These are phyloP conservation scores for Agrochola macilenta DNA, from an alignment of 2,888 invertebrate genomes.

Conservation along the genomic window DNA sequence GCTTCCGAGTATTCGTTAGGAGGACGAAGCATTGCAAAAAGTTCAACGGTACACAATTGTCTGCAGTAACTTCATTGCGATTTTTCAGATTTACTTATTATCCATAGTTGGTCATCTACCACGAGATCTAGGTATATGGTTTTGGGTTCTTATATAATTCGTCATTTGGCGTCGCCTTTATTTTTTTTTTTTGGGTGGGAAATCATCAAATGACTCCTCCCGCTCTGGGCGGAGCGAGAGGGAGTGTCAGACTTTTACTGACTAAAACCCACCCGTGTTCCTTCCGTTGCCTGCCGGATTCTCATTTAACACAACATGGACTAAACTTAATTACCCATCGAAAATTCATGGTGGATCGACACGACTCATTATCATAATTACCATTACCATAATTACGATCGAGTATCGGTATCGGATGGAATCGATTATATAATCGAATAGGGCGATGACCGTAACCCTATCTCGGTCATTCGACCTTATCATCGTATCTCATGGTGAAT, in stretches of 20 bases:
- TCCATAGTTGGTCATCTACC: neutral
- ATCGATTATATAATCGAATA: conserved; percentile 52
- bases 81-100: neutral
- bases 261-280: too few relatives aligned
- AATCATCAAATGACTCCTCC: too few relatives aligned
- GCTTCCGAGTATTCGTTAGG: neutral
- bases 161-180: neutral
- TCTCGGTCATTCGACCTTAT: conserved; percentile 51
- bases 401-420: conserved; percentile 47
- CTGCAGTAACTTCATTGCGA: neutral
- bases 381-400: conserved; percentile 57
- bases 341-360: conserved; percentile 54
- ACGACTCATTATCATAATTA: conserved; percentile 59
- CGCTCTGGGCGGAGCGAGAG: too few relatives aligned
- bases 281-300: too few relatives aligned
- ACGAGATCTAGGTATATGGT: neutral
- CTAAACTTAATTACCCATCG: conserved; percentile 56
- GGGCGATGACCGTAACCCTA: conserved; percentile 54
- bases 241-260: too few relatives aligned
- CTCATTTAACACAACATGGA: conserved; percentile 36
- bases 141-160: neutral
- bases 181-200: too few relatives aligned
- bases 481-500: conserved; percentile 55
- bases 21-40: neutral
- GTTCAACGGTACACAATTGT: neutral